Evolutionary conservation across 2,888 invertebrate species (phyloP).

Genomic region (Euclidia mi): DNA sequence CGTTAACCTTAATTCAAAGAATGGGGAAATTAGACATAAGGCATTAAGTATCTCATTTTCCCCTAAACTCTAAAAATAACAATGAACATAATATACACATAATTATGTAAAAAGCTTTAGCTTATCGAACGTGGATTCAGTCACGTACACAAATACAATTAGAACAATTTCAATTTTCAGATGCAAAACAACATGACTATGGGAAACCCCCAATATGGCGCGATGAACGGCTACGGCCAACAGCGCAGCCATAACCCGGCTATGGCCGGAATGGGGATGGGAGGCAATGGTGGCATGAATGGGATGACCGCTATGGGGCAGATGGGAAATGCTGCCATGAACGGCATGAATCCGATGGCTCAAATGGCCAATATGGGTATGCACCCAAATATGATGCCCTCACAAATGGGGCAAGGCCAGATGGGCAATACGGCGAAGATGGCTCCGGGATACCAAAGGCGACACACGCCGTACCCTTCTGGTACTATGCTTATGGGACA

Average conservation of each 20-base stretch:
- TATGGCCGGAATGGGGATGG: slow-evolving; percentile 90
- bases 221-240: slow-evolving; percentile 90
- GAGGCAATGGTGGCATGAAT: slow-evolving; percentile 88
- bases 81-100: background rate
- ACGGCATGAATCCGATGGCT: slow-evolving; percentile 93
- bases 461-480: slow-evolving; percentile 96
- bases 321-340: slow-evolving; percentile 91
- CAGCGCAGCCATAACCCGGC: slow-evolving; percentile 90
- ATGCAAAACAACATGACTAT: slow-evolving; percentile 92
- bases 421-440: slow-evolving; percentile 92
- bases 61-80: no score
- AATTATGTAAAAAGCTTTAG: background rate
- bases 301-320: slow-evolving; percentile 91
- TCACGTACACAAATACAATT: slow-evolving; percentile 44
- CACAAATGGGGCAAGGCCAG: slow-evolving; percentile 92
- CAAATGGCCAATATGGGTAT: slow-evolving; percentile 94
- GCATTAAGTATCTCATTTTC: background rate
- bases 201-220: slow-evolving; percentile 91
- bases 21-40: background rate
- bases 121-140: background rate
- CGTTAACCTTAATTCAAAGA: no score
- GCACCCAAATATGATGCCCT: slow-evolving; percentile 92
- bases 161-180: slow-evolving; percentile 73
- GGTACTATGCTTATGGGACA: slow-evolving; percentile 96
- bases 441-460: slow-evolving; percentile 93